phyloP scores from a whole-genome alignment of 2,797 vertebrate species.

The Malurus splendens region DNA sequence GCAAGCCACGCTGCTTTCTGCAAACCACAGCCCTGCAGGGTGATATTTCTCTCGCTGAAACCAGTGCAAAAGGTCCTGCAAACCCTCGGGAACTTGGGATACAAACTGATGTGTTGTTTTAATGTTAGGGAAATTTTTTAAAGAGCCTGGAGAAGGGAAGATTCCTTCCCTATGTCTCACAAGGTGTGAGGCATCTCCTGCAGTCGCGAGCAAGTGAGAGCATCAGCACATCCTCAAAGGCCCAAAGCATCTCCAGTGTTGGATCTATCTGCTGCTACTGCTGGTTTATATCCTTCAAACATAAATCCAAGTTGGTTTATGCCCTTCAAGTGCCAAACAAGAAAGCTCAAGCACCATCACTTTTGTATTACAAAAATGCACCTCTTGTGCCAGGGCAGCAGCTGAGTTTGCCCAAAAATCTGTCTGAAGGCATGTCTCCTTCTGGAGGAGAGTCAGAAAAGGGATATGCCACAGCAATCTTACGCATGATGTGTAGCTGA shows the following conservation, averaged over 20 bases:
- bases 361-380: neutral
- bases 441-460: neutral
- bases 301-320: neutral
- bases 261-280: neutral
- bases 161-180: neutral
- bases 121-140: neutral
- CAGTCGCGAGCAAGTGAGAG: neutral
- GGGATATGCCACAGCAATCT: neutral
- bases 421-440: neutral
- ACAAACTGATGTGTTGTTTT: neutral
- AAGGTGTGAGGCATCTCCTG: neutral
- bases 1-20: neutral
- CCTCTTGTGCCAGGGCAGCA: neutral
- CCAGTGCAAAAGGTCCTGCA: neutral
- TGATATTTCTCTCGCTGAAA: neutral
- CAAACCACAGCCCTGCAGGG: neutral
- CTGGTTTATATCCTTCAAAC: neutral
- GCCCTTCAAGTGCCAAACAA: neutral
- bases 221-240: neutral
- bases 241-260: neutral
- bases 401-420: neutral
- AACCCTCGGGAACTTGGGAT: neutral
- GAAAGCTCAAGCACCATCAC: neutral
- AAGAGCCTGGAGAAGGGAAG: neutral
- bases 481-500: neutral